phyloP scores from a whole-genome alignment of 2,888 invertebrate genomes.

The Eupelmus urozonus region DNA sequence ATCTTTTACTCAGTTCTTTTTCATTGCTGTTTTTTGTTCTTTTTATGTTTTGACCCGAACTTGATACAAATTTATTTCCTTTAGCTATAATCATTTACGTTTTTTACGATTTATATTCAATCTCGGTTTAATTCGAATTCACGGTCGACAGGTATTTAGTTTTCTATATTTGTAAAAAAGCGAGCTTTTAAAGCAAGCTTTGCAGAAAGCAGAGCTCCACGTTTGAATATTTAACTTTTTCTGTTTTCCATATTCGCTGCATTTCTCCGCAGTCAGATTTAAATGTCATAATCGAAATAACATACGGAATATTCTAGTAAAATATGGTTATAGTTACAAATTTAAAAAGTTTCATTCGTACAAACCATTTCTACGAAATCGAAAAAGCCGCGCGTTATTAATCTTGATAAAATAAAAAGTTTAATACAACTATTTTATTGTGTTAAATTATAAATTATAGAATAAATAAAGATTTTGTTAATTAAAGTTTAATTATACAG shows the following conservation, averaged over 20 bases:
- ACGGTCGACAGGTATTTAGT: constrained; percentile 24
- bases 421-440: too few species aligned
- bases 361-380: too few species aligned
- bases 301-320: too few species aligned
- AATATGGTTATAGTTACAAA: too few species aligned
- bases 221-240: not conserved
- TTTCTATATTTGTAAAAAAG: not conserved
- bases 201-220: not conserved
- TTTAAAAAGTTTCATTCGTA: too few species aligned
- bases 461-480: too few species aligned
- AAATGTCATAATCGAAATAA: not conserved
- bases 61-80: constrained; percentile 47
- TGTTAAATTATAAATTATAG: too few species aligned
- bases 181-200: constrained; percentile 4
- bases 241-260: not conserved
- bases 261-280: not conserved
- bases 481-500: too few species aligned
- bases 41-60: constrained; percentile 22
- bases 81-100: constrained; percentile 33
- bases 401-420: too few species aligned
- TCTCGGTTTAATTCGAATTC: constrained; percentile 25
- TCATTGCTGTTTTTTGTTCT: not conserved
- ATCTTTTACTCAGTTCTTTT: not conserved
- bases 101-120: constrained; percentile 8
- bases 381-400: too few species aligned